Conservation (phyloP, 2,888 invertebrate genomes). For the Myopa tessellatipennis region DNA sequence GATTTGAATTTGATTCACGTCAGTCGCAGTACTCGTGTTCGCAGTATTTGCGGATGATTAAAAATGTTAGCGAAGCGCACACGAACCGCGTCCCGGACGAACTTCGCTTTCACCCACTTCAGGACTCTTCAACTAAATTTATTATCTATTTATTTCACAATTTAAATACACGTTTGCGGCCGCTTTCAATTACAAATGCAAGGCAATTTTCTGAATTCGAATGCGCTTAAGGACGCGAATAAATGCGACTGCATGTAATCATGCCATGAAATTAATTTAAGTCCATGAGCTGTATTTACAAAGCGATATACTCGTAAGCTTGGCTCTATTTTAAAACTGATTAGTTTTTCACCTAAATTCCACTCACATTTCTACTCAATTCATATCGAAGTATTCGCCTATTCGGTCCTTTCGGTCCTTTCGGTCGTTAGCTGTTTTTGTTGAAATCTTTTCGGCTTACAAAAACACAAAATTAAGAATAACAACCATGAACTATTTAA, state of each 20-base stretch:
- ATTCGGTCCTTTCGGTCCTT: too few relatives aligned
- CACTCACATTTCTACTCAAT: too few relatives aligned
- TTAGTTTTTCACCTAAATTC: too few relatives aligned
- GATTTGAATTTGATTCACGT: conserved; percentile 38
- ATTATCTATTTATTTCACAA: not conserved
- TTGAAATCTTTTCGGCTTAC: too few relatives aligned
- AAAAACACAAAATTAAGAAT: too few relatives aligned
- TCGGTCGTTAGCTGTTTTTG: too few relatives aligned
- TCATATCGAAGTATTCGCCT: too few relatives aligned
- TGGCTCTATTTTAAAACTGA: too few relatives aligned
- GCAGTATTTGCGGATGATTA: conserved; percentile 1
- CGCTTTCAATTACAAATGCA: not conserved
- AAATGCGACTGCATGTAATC: not conserved
- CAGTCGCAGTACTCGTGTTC: conserved; percentile 4
- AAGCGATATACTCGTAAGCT: not conserved
- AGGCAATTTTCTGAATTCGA: not conserved
- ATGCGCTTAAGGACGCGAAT: not conserved
- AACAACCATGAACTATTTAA: too few relatives aligned
- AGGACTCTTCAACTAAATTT: not conserved
- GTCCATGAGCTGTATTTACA: not conserved
- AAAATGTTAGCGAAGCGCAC: not conserved
- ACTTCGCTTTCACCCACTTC: not conserved
- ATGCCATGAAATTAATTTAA: conserved; percentile 6
- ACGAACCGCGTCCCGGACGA: not conserved
- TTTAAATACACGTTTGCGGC: not conserved